Percentiles rank a stretch among this genome's conserved stretches.
phyloP scores from a whole-genome alignment of 1,140 invertebrate genomes.

The Drosophila fuyamai region DNA sequence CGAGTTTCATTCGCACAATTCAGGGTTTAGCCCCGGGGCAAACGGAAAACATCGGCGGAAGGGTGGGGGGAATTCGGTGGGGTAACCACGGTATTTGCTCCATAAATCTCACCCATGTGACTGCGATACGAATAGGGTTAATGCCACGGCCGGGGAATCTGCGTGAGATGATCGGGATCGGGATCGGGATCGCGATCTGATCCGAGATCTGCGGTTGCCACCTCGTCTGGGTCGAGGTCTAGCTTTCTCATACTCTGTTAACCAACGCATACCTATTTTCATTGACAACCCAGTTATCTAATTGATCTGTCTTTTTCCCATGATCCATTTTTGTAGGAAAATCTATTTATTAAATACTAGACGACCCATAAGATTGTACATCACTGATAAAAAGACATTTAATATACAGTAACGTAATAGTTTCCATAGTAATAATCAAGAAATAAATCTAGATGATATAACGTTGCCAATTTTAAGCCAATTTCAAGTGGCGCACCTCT shows the following conservation, averaged over 20 bases:
- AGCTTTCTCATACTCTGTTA: conserved; percentile 9
- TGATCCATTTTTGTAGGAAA: not conserved
- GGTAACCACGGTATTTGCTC: conserved; percentile 59
- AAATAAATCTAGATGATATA: too few species aligned
- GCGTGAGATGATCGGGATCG: conserved; percentile 48
- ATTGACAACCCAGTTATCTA: conserved; percentile 6
- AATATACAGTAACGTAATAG: too few species aligned
- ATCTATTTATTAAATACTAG: too few species aligned
- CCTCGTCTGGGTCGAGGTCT: conserved; percentile 13
- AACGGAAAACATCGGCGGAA: conserved; percentile 9
- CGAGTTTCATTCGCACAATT: conserved; percentile 79
- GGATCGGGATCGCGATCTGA: conserved; percentile 13
- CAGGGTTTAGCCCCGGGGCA: conserved; percentile 29
- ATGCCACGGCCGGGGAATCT: conserved; percentile 53
- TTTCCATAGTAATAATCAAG: too few species aligned
- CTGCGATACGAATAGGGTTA: conserved; percentile 40
- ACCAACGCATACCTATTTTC: not conserved
- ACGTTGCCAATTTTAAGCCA: too few species aligned
- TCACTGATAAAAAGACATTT: too few species aligned
- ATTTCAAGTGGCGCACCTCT: too few species aligned
- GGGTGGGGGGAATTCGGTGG: conserved; percentile 1
- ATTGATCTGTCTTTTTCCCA: conserved; percentile 5
- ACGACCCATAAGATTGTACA: too few species aligned
- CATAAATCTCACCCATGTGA: conserved; percentile 76
- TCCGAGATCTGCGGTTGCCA: conserved; percentile 23